Conservation (phyloP, 2,113 vertebrate species). For the Micronycteris hirsuta region DNA sequence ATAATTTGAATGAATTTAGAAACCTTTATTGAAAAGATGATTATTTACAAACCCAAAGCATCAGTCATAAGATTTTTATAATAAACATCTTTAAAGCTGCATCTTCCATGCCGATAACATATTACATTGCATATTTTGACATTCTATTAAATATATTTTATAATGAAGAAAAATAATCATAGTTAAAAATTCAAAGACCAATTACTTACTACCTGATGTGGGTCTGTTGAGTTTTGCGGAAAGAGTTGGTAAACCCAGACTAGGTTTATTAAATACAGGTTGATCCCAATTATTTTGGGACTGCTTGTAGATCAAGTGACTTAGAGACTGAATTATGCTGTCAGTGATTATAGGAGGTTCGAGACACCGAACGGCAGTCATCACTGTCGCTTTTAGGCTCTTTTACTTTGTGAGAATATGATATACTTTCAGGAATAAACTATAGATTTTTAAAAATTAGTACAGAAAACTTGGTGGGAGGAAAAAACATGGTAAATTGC, state of each 20-base stretch:
- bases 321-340: not conserved
- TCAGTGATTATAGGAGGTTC: not conserved
- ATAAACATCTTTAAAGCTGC: conserved; percentile 41
- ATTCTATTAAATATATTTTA: conserved; percentile 59
- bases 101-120: conserved; percentile 46
- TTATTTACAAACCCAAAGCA: conserved; percentile 60
- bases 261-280: not conserved
- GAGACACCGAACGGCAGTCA: not conserved
- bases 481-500: not conserved
- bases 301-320: not conserved
- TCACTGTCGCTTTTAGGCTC: not conserved
- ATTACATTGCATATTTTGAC: conserved; percentile 18
- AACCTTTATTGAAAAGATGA: conserved; percentile 58
- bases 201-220: conserved; percentile 23
- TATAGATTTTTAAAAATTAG: not conserved
- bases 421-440: not conserved
- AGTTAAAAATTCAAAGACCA: conserved; percentile 54
- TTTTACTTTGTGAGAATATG: not conserved
- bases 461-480: not conserved
- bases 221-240: conserved; percentile 36
- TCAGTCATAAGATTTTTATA: conserved; percentile 49
- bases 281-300: not conserved
- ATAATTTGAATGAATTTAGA: conserved; percentile 51
- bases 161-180: conserved; percentile 49
- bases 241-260: not conserved